Percentiles rank a stretch among this genome's conserved stretches.
Conservation (phyloP, 1,140 invertebrate species). For the Pseudobourletiella spinata region DNA sequence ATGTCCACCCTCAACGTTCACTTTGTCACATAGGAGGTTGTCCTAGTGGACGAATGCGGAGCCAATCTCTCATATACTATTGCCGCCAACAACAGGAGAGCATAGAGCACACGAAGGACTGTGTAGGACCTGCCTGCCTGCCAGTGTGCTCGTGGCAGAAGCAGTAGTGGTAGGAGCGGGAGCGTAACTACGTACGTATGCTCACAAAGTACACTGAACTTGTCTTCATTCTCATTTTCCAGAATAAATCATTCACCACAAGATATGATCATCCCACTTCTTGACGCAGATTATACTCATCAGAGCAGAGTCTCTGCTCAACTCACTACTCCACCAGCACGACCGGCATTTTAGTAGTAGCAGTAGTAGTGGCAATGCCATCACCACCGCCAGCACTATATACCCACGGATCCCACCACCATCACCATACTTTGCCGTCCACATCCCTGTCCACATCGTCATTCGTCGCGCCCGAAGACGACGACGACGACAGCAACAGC, state of each 20-base stretch:
- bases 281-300: constrained; percentile 18
- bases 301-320: background rate
- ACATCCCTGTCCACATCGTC: background rate
- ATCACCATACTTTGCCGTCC: background rate
- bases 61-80: constrained; percentile 18
- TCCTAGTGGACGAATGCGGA: constrained; percentile 21
- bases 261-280: constrained; percentile 26
- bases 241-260: constrained; percentile 31
- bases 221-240: constrained; percentile 26
- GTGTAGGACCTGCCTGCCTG: too few species aligned
- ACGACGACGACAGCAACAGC: too few species aligned
- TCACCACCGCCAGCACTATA: too few species aligned
- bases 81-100: too few species aligned
- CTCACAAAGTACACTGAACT: constrained; percentile 30
- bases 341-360: too few species aligned
- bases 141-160: too few species aligned
- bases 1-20: constrained; percentile 17
- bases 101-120: too few species aligned
- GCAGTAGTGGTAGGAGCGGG: too few species aligned
- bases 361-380: too few species aligned
- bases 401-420: background rate
- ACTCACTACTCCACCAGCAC: too few species aligned
- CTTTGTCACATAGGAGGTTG: constrained; percentile 22
- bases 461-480: too few species aligned
- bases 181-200: too few species aligned